Evolutionary conservation across 2,113 vertebrate genomes (phyloP).

Genomic region (Lamprotornis superbus): DNA sequence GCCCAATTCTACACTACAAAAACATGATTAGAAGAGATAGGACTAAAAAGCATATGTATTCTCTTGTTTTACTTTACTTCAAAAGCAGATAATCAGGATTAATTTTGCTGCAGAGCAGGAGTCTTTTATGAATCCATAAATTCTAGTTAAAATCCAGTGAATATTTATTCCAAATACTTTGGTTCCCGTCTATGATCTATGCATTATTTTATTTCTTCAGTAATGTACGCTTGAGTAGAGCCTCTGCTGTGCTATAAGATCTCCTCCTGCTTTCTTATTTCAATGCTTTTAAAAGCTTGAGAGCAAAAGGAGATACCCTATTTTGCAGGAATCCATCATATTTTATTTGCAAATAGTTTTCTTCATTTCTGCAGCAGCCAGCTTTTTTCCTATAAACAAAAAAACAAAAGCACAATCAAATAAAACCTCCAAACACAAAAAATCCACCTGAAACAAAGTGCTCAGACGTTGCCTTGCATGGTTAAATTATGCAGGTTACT

Average conservation of each 20-base stretch:
- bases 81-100: constrained; percentile 4
- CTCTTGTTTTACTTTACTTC: neutral
- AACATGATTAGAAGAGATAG: neutral
- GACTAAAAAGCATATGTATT: neutral
- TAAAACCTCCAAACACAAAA: neutral
- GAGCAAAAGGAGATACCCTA: neutral
- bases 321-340: neutral
- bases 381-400: neutral
- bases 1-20: neutral
- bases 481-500: neutral
- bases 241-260: neutral
- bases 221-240: neutral
- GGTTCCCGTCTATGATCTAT: neutral
- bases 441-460: neutral
- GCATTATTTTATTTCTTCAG: neutral
- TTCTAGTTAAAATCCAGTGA: neutral
- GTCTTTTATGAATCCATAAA: neutral
- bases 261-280: neutral
- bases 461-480: neutral
- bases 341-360: neutral
- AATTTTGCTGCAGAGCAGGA: neutral
- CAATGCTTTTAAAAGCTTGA: neutral
- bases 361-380: neutral
- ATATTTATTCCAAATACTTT: neutral
- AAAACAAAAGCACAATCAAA: neutral